phyloP scores from a whole-genome alignment of 2,113 vertebrate genomes.

The Aegithalos caudatus region DNA sequence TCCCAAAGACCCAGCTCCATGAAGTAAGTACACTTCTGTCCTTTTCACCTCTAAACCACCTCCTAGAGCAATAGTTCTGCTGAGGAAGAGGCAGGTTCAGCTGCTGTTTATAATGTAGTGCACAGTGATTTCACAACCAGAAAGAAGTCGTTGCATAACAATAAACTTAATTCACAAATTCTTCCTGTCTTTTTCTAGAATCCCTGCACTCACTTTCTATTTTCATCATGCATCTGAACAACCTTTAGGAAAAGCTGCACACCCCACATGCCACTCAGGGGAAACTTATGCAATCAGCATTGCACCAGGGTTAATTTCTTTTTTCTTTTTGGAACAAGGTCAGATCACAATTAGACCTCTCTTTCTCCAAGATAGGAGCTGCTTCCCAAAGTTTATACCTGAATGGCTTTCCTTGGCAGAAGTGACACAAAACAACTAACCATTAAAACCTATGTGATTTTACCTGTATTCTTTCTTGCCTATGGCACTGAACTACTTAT shows the following conservation, averaged over 20 bases:
- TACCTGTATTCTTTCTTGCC: neutral
- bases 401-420: neutral
- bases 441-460: neutral
- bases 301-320: neutral
- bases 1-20: neutral
- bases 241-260: neutral
- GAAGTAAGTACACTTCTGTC: neutral
- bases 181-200: neutral
- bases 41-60: neutral
- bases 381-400: neutral
- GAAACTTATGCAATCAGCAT: neutral
- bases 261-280: accelerated
- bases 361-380: neutral
- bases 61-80: neutral
- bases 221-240: neutral
- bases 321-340: neutral
- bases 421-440: neutral
- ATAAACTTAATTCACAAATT: neutral
- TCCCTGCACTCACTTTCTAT: neutral
- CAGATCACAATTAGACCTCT: neutral
- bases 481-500: neutral
- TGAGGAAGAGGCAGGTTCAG: neutral
- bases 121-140: neutral
- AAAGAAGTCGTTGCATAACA: accelerated
- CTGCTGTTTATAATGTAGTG: neutral